Base-by-base conservation (phyloP, 2,113 vertebrate species). In the Petrocephalus microphthalmus region DNA sequence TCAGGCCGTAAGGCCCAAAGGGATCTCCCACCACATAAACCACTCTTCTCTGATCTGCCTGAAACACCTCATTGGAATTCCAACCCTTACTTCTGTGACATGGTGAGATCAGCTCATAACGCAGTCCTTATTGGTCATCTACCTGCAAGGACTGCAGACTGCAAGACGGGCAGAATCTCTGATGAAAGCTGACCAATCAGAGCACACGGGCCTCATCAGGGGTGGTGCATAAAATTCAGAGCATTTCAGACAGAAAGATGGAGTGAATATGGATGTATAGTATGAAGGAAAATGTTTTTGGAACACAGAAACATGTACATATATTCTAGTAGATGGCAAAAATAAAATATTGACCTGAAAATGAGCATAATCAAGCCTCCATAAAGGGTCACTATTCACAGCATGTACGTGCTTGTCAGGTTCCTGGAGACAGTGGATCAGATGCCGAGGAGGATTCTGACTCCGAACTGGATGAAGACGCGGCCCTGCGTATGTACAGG, bases 401-500 rank as follows among this genome's bases (percentile, higher is more conserved):
- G 2, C 52, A 20, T 91, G 71, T 20, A 83, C 3, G 53, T 85
- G 13, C 83, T 25, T 87, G 25, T 33, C 78, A 95, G 95, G 91
- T 87, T 54, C 71, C 90, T 37, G 91, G 17, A 81, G 91, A 92
- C 42, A 52, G 89, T 19, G 11, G 22, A 25, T 33, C 88, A 2
- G 92, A 92, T 5, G 88, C 2, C 1, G 88, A 88, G 2, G 92
- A 91, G 13, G 93, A 91, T 20, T 94, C 93, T 0, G 93, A 94
- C 42, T 94, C 94, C 0, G 94, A 95, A 47, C 87, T 95, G 87
- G 96, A 97, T 37, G 96, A 97, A 87, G 95, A 96, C 74, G 95
- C 95, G 0, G 97, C 96, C 0, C 90, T 98, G 2, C 94, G 92
- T 6, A 96, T 96, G 91, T 97, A 97, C 52, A 95, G 85, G 89